A percentile compares a stretch with the other conserved stretches of the same genome.
Evolutionary conservation across 2,888 invertebrate species (phyloP).

Genomic region (Sarcophaga variegata): DNA sequence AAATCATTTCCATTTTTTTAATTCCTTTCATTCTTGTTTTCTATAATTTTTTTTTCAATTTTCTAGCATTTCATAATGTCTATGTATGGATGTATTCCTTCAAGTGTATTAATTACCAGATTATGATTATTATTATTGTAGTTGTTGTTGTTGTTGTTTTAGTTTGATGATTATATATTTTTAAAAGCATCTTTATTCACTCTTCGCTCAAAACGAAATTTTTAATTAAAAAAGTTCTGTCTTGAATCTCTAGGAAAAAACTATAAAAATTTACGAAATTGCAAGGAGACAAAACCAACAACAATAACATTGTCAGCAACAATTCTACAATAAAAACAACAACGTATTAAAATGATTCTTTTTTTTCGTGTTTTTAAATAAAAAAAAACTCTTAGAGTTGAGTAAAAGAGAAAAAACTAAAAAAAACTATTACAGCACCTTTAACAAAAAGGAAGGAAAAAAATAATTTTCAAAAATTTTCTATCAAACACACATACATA

Average conservation of each 20-base stretch:
- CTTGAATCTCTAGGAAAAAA: not conserved
- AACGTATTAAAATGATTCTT: constrained; percentile 28
- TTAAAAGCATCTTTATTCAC: not conserved
- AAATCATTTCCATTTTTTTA: no score
- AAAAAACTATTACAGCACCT: not conserved
- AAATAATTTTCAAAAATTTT: constrained; percentile 20
- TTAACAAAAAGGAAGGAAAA: constrained; percentile 6
- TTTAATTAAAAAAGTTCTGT: constrained; percentile 58
- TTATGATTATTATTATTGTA: not conserved
- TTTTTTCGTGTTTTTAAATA: constrained; percentile 3
- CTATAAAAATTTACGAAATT: constrained; percentile 30
- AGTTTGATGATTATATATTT: constrained; percentile 20
- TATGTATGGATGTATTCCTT: not conserved
- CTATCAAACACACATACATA: not conserved
- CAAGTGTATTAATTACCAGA: constrained; percentile 42
- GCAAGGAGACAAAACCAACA: not conserved
- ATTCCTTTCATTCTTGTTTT: no score
- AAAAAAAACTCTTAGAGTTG: constrained; percentile 42
- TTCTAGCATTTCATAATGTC: no score
- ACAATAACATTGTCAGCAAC: not conserved
- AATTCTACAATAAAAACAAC: constrained; percentile 14
- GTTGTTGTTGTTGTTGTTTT: not conserved
- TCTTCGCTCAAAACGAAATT: constrained; percentile 1
- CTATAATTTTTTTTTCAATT: no score
- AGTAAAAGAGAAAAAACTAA: not conserved